Conservation (phyloP, 2,888 invertebrate genomes). For the Synergus japonicus region DNA sequence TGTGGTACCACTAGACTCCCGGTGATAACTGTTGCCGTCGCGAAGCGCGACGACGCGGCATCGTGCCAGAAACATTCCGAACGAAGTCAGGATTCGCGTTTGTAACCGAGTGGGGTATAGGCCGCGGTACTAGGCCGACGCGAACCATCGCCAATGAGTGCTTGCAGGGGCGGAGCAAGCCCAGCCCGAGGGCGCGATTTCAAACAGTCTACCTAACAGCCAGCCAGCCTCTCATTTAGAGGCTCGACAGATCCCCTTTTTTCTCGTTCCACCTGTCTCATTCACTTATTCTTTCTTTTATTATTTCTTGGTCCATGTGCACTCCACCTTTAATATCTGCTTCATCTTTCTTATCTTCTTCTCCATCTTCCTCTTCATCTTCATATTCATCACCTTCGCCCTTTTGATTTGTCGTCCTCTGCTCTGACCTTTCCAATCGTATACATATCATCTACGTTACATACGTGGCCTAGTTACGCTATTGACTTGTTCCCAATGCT, state of each 20-base stretch:
- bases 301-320: not conserved
- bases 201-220: conserved; percentile 60
- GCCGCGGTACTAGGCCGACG: conserved; percentile 74
- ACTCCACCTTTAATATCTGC: not conserved
- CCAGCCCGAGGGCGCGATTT: conserved; percentile 66
- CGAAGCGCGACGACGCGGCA: conserved; percentile 71
- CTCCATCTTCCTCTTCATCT: not conserved
- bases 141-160: conserved; percentile 75
- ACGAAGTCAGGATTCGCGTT: conserved; percentile 49
- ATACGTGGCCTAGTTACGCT: conserved; percentile 71
- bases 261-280: conserved; percentile 42
- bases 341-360: not conserved
- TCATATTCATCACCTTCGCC: not conserved
- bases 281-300: not conserved
- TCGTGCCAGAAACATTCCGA: conserved; percentile 65
- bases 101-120: conserved; percentile 66
- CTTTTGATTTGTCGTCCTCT: not conserved
- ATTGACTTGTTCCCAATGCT: conserved; percentile 68
- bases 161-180: conserved; percentile 74
- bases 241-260: conserved; percentile 42
- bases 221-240: conserved; percentile 45
- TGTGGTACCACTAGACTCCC: conserved; percentile 33
- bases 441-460: not conserved
- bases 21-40: conserved; percentile 48
- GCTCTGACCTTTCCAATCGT: not conserved